These are phyloP conservation scores for Zaprionus vittiger DNA, from an alignment of 1,140 invertebrate species.

Conservation along the genomic window DNA sequence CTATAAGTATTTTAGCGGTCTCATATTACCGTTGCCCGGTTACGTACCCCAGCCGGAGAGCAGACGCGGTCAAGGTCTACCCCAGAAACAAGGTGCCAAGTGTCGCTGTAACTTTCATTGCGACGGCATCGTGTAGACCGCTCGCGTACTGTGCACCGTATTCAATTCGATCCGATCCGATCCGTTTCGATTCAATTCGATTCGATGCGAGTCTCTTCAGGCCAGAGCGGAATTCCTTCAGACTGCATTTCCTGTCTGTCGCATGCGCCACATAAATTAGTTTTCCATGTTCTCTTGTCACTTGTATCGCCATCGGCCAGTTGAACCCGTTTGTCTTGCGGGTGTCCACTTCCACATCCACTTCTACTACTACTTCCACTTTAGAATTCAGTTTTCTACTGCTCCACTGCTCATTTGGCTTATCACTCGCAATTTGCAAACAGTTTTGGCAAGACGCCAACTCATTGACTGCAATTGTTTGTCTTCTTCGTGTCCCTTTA, in stretches of 20 bases:
- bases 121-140: slow-evolving; percentile 2
- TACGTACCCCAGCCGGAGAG: neutral
- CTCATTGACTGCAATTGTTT: slow-evolving; percentile 32
- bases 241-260: slow-evolving; percentile 64
- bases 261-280: slow-evolving; percentile 76
- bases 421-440: slow-evolving; percentile 67
- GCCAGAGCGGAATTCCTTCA: slow-evolving; percentile 22
- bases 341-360: slow-evolving; percentile 56
- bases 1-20: slow-evolving; percentile 67
- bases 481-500: neutral
- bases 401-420: slow-evolving; percentile 38
- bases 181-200: neutral
- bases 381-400: slow-evolving; percentile 44
- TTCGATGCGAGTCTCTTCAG: neutral
- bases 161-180: neutral
- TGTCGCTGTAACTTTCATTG: slow-evolving; percentile 48
- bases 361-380: slow-evolving; percentile 7
- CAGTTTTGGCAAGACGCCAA: slow-evolving; percentile 58
- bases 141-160: neutral
- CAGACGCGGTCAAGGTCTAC: slow-evolving; percentile 70
- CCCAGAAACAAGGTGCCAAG: slow-evolving; percentile 26
- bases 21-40: slow-evolving; percentile 69
- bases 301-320: slow-evolving; percentile 61
- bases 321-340: slow-evolving; percentile 61
- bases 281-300: slow-evolving; percentile 79